Percentiles rank a stretch among this genome's conserved stretches.
Evolutionary conservation across 2,797 vertebrate genomes (phyloP).

Genomic region (Coreius guichenoti): DNA sequence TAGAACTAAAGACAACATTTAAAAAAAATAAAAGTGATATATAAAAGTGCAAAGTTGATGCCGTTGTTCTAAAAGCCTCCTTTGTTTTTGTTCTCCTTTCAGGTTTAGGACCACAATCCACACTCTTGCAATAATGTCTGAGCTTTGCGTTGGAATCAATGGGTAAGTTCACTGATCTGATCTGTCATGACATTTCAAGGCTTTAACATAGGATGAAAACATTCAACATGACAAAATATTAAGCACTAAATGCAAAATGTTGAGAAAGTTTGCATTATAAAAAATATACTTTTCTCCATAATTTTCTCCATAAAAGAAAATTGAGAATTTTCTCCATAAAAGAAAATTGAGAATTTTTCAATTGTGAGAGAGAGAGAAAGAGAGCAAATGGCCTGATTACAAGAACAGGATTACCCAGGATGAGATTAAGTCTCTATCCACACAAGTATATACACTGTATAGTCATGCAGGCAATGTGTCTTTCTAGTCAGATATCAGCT

Average conservation of each 20-base stretch:
- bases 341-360: not conserved
- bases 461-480: not conserved
- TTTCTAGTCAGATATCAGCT: not conserved
- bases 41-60: not conserved
- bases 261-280: not conserved
- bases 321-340: not conserved
- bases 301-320: not conserved
- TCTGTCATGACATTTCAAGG: not conserved
- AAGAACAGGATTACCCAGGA: slow-evolving; percentile 40
- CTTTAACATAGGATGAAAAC: not conserved
- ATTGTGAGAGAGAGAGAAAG: not conserved
- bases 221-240: not conserved
- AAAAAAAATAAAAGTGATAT: not conserved
- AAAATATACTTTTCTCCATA: not conserved
- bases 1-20: no score
- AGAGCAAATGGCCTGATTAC: slow-evolving; percentile 17
- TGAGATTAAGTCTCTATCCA: slow-evolving; percentile 9
- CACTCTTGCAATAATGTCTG: slow-evolving; percentile 76
- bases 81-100: slow-evolving; percentile 36
- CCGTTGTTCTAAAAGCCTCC: not conserved
- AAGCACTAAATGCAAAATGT: not conserved
- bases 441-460: not conserved
- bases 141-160: slow-evolving; percentile 85
- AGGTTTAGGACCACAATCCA: slow-evolving; percentile 64
- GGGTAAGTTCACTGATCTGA: slow-evolving; percentile 71